phyloP scores from a whole-genome alignment of 2,797 vertebrate genomes.

The Emydoidea blandingii region DNA sequence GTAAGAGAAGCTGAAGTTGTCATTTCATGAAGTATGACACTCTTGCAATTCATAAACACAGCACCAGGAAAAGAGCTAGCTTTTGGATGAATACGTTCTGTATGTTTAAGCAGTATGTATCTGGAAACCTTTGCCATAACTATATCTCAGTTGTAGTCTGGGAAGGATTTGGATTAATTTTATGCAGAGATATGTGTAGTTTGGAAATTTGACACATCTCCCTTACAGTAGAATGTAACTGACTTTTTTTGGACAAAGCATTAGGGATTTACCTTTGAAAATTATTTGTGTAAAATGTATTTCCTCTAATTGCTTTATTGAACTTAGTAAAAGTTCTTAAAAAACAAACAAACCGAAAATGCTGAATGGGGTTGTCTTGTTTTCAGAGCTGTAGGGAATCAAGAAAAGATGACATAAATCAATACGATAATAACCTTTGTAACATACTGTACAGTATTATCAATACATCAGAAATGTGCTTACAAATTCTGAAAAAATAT shows the following conservation, averaged over 20 bases:
- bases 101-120: background rate
- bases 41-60: background rate
- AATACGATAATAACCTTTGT: too few species aligned
- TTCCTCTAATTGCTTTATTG: background rate
- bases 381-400: background rate
- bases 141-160: background rate
- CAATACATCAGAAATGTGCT: fast-evolving
- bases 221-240: background rate
- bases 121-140: background rate
- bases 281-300: background rate
- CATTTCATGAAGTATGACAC: background rate
- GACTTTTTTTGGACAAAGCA: background rate
- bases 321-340: background rate
- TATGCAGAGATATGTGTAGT: background rate
- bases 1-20: background rate
- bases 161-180: background rate
- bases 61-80: background rate
- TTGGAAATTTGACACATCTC: background rate
- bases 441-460: background rate
- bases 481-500: conserved; percentile 13
- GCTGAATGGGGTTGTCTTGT: background rate
- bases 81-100: background rate
- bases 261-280: background rate
- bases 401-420: background rate
- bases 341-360: background rate